Conservation (phyloP, 2,797 vertebrate species). For the Semotilus atromaculatus region DNA sequence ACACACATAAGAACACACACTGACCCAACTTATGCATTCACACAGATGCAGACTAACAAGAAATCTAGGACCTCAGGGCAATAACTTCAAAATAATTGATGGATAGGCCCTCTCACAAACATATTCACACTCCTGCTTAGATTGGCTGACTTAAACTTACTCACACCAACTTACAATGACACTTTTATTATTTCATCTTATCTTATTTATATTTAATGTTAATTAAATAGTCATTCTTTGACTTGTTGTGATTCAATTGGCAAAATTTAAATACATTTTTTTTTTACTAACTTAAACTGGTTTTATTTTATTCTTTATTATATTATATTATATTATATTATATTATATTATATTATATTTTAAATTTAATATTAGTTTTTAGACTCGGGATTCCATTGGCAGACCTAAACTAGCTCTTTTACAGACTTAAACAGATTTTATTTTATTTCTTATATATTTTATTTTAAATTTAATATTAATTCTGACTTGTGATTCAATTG, state of each 20-base stretch:
- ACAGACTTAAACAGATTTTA: not conserved
- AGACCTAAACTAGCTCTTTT: not conserved
- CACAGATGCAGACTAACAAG: slow-evolving; percentile 25
- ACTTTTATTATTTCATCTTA: not conserved
- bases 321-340: not conserved
- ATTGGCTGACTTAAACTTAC: not conserved
- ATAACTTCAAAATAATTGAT: slow-evolving; percentile 34
- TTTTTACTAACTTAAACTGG: too few species aligned
- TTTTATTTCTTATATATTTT: not conserved
- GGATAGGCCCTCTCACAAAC: slow-evolving; percentile 19
- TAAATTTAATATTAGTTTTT: too few species aligned
- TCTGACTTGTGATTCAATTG: not conserved
- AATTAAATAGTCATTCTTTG: not conserved
- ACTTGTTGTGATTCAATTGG: not conserved
- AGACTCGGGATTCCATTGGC: not conserved
- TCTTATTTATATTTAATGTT: not conserved
- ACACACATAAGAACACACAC: slow-evolving; percentile 60
- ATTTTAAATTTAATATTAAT: not conserved
- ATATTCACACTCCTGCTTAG: not conserved
- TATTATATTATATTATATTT: not conserved
- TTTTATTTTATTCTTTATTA: not conserved
- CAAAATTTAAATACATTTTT: not conserved
- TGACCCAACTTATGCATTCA: slow-evolving; percentile 23
- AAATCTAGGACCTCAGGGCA: slow-evolving; percentile 15
- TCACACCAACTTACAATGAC: not conserved